A percentile compares a stretch with the other conserved stretches of the same genome.
These are phyloP conservation scores for Notospermus geniculatus DNA, from an alignment of 1,140 invertebrate genomes.

Conservation along the genomic window DNA sequence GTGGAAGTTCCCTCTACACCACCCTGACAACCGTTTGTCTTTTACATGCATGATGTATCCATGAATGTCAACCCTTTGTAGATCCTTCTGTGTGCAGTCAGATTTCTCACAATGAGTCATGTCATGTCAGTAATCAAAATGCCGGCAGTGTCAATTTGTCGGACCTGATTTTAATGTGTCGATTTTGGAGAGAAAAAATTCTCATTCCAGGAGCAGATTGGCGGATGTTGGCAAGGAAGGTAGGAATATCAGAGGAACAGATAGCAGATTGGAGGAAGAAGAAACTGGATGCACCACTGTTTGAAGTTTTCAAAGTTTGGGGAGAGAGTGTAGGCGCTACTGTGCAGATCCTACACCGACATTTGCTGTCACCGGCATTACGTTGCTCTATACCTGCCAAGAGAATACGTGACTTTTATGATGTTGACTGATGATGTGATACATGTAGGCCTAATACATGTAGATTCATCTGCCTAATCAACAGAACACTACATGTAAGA, in stretches of 20 bases:
- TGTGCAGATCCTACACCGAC: constrained; percentile 50
- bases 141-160: no score
- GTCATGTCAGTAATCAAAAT: no score
- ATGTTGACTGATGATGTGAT: constrained; percentile 38
- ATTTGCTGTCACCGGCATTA: constrained; percentile 51
- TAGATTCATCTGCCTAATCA: no score
- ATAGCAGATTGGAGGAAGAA: constrained; percentile 45
- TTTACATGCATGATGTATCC: no score
- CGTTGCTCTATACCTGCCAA: constrained; percentile 44
- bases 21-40: no score
- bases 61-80: no score
- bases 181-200: no score
- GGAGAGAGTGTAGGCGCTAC: constrained; percentile 44
- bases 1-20: no score
- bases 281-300: constrained; percentile 46
- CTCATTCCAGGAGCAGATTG: constrained; percentile 46
- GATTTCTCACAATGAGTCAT: no score
- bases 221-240: constrained; percentile 45
- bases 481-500: no score
- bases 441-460: no score
- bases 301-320: constrained; percentile 48
- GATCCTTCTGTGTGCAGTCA: no score
- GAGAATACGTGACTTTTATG: constrained; percentile 50
- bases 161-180: background rate
- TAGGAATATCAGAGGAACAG: constrained; percentile 42